Evolutionary conservation across 1,140 invertebrate genomes (phyloP), one percentile per base, ranked within the genome.

Genomic region (Papilio polytes): DNA sequence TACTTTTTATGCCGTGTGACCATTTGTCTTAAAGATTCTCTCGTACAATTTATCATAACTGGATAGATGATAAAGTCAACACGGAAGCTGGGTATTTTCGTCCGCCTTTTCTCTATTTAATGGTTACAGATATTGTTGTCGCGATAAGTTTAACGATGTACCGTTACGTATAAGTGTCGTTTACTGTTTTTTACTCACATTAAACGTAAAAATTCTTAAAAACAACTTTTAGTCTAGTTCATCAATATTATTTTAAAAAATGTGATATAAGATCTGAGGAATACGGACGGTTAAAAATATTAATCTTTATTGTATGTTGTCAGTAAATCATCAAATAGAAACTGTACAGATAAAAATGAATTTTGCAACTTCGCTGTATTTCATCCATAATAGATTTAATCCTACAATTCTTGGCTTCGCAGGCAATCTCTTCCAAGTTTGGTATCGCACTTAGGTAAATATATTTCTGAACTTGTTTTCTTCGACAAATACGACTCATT

Each of bases 321-420:
- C 63, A 7, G 63, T 70, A 70, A 66, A 66, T 66, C 63, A 31
- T 70, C 12, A 26, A 63, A 26, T 26, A 66, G 26, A 66, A 66
- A 70, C 26, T 70, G 26, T 18, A 70, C 26, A 70, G 63, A 70
- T 70, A 70, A 70, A 70, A 70, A 70, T 70, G 63, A 70, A 70
- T 31, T 70, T 26, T 70, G 63, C 26, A 70, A 70, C 63, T 70
- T 70, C 26, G 63, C 63, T 18, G 63, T 70, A 70, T 70, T 70
- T 70, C 63, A 36, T 70, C 63, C 26, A 36, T 70, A 70, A 70
- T 26, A 15, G 63, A 70, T 70, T 26, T 12, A 31, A 70, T 70
- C 26, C 15, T 70, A 70, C 63, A 70, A 70, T 70, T 31, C 63
- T 70, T 70, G 63, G 63, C 63, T 70, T 31, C 63, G 63, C 26